These are phyloP conservation scores for Clarias pachynema DNA, from an alignment of 2,797 vertebrate species.

Conservation along the genomic window DNA sequence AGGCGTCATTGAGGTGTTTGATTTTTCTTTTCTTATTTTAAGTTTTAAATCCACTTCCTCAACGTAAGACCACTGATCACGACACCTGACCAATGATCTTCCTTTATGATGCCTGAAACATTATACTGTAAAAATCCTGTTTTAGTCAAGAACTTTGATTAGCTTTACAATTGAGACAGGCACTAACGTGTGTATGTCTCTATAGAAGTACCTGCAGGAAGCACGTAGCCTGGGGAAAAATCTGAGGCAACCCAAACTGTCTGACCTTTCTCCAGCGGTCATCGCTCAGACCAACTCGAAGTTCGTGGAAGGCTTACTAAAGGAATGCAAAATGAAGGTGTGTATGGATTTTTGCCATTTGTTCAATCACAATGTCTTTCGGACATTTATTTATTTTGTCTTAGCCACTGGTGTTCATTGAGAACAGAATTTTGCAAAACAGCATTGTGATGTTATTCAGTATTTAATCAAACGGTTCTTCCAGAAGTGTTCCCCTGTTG, in stretches of 20 bases:
- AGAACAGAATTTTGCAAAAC: background rate
- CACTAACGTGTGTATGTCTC: conserved; percentile 36
- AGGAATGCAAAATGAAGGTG: conserved; percentile 98
- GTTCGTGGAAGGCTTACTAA: conserved; percentile 92
- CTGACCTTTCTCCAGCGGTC: conserved; percentile 89
- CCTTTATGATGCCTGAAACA: background rate
- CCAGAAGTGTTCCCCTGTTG: background rate
- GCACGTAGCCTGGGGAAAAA: conserved; percentile 86
- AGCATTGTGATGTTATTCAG: background rate
- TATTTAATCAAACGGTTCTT: background rate
- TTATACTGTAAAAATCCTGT: background rate
- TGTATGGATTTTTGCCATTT: conserved; percentile 16
- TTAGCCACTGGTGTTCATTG: background rate
- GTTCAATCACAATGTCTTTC: background rate
- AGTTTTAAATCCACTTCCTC: background rate
- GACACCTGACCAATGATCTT: background rate
- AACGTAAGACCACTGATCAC: too few relatives aligned
- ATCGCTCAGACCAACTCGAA: conserved; percentile 92
- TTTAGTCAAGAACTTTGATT: background rate
- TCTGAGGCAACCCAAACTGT: conserved; percentile 88
- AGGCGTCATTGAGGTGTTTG: too few relatives aligned
- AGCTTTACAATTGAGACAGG: background rate
- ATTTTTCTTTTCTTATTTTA: too few relatives aligned
- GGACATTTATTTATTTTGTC: background rate
- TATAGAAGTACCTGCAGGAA: conserved; percentile 84